Percentiles rank a stretch among this genome's conserved stretches.
Evolutionary conservation across 2,797 vertebrate species (phyloP).

Genomic region (Phoxinus dragarum): DNA sequence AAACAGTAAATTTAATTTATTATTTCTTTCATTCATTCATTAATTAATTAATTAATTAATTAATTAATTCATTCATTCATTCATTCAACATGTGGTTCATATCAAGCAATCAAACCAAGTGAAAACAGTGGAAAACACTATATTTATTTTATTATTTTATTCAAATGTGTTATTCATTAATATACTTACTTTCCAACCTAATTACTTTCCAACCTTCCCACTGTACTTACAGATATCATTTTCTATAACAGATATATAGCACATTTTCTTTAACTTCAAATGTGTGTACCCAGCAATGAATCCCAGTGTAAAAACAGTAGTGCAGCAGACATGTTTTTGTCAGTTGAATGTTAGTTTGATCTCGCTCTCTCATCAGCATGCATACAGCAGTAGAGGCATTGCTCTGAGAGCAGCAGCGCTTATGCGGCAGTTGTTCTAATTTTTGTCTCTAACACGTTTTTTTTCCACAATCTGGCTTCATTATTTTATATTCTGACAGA

Average conservation of each 20-base stretch:
- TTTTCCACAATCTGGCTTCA: conserved; percentile 44
- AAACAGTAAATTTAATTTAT: neutral
- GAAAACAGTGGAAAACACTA: neutral
- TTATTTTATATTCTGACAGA: conserved; percentile 56
- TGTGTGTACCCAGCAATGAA: neutral
- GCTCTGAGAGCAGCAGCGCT: conserved; percentile 8
- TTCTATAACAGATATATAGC: neutral
- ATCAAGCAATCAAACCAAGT: neutral
- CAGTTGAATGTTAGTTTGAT: conserved; percentile 16
- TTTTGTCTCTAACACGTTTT: conserved; percentile 43
- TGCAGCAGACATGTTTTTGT: conserved; percentile 1
- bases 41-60: no score
- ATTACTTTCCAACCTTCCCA: neutral
- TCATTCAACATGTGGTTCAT: neutral
- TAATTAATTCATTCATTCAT: no score
- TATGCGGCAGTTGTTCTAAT: conserved; percentile 56
- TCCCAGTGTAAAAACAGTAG: conserved; percentile 2
- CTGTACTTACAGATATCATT: neutral
- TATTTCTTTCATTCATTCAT: neutral
- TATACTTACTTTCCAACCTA: neutral
- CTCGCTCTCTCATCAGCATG: conserved; percentile 50
- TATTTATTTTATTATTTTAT: neutral
- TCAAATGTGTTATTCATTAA: neutral
- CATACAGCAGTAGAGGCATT: conserved; percentile 2
- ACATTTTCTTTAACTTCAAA: neutral